These are phyloP conservation scores for Halictus ligatus DNA, from an alignment of 2,888 invertebrate species.

Conservation along the genomic window DNA sequence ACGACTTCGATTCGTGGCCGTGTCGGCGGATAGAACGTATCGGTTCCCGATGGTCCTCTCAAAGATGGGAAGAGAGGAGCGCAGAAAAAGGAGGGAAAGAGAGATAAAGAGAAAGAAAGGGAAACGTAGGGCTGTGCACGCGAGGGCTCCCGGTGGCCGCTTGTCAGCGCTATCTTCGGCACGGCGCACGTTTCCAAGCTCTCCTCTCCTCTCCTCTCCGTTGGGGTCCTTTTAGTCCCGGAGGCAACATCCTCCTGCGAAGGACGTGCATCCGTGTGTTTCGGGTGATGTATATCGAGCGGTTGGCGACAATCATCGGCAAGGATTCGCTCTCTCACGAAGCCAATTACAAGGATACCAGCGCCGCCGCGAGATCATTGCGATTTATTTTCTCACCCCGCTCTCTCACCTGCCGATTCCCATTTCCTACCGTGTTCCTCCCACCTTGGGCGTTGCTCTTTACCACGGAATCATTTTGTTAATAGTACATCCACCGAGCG, in stretches of 20 bases:
- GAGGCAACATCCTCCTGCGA: constrained; percentile 34
- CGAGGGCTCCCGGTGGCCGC: constrained; percentile 77
- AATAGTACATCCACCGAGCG: too few relatives aligned
- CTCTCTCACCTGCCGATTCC: neutral
- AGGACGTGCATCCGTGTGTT: constrained; percentile 61
- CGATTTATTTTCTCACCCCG: constrained; percentile 75
- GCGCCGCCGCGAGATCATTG: constrained; percentile 68
- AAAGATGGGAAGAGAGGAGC: constrained; percentile 43
- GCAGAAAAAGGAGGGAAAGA: constrained; percentile 1
- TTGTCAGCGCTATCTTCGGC: constrained; percentile 78
- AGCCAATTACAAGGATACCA: constrained; percentile 80
- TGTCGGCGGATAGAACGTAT: constrained; percentile 47
- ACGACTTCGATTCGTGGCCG: constrained; percentile 57
- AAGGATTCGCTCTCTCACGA: constrained; percentile 66
- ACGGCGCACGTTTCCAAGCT: constrained; percentile 71
- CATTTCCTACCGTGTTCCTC: constrained; percentile 31
- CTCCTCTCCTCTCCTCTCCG: neutral
- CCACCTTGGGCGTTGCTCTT: neutral
- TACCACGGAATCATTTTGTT: too few relatives aligned
- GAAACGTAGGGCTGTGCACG: constrained; percentile 73
- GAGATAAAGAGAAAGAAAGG: constrained; percentile 18
- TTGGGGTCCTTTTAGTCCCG: constrained; percentile 44
- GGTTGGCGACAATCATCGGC: constrained; percentile 80
- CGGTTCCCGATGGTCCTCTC: constrained; percentile 49
- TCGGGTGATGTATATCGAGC: constrained; percentile 79